Evolutionary conservation across 2,888 invertebrate genomes (phyloP).

Genomic region (Cosmia trapezina): DNA sequence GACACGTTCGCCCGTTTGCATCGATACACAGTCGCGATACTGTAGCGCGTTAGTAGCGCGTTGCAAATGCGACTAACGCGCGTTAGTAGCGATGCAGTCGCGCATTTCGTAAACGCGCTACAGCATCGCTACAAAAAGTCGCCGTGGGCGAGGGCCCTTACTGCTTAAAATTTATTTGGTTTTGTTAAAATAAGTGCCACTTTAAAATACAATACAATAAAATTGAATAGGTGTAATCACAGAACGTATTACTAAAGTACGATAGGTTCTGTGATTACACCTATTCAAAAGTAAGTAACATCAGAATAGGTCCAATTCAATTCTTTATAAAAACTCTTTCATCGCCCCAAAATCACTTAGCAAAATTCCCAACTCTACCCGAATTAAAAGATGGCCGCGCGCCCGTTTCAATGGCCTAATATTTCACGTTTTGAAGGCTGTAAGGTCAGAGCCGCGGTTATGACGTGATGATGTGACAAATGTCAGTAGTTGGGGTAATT

Average conservation of each 20-base stretch:
- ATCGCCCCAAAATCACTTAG: slow-evolving; percentile 17
- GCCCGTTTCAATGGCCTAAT: slow-evolving; percentile 37
- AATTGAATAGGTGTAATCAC: too few relatives aligned
- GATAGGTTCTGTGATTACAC: not conserved
- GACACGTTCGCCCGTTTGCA: too few relatives aligned
- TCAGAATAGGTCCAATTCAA: not conserved
- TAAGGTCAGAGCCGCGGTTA: slow-evolving; percentile 67
- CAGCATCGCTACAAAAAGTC: too few relatives aligned
- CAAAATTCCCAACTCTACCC: slow-evolving; percentile 13
- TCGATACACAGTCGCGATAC: too few relatives aligned
- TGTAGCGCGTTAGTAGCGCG: too few relatives aligned
- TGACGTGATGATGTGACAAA: slow-evolving; percentile 81
- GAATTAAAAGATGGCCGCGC: slow-evolving; percentile 39
- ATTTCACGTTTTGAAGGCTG: slow-evolving; percentile 59
- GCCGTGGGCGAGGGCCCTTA: too few relatives aligned
- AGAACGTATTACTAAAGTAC: too few relatives aligned
- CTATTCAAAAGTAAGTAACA: not conserved
- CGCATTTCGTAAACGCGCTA: too few relatives aligned
- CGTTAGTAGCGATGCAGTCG: too few relatives aligned
- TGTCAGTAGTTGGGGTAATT: slow-evolving; percentile 75
- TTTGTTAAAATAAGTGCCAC: too few relatives aligned
- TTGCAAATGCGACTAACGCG: too few relatives aligned
- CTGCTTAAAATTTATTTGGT: not conserved
- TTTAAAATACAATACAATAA: too few relatives aligned
- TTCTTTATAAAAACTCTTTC: slow-evolving; percentile 15